These are phyloP conservation scores for Isoperla grammatica DNA, from an alignment of 2,888 invertebrate species.

Conservation along the genomic window DNA sequence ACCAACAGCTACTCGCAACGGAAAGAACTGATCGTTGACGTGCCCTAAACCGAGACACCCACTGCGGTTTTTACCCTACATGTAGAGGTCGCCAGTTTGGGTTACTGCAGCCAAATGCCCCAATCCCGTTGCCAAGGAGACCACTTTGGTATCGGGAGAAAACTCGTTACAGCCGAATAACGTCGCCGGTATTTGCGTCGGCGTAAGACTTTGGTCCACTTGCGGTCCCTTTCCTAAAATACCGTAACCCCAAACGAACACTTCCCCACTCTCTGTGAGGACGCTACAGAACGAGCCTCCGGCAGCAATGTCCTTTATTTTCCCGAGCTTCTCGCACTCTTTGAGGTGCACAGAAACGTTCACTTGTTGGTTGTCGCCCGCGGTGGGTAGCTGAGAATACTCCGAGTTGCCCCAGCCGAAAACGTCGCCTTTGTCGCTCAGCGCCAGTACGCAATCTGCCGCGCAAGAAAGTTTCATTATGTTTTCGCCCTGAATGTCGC, in stretches of 20 bases:
- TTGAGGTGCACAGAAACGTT: constrained; percentile 62
- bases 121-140: too few relatives aligned
- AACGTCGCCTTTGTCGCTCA: constrained; percentile 82
- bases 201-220: constrained; percentile 58
- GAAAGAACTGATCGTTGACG: constrained; percentile 78
- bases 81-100: constrained; percentile 72
- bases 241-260: constrained; percentile 93
- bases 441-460: constrained; percentile 83
- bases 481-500: constrained; percentile 76
- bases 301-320: constrained; percentile 71
- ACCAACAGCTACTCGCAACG: constrained; percentile 74
- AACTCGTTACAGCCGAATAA: constrained; percentile 85
- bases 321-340: constrained; percentile 62
- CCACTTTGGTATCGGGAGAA: constrained; percentile 50
- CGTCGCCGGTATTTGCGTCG: constrained; percentile 68
- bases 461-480: constrained; percentile 74
- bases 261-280: constrained; percentile 75
- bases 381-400: constrained; percentile 71
- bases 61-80: constrained; percentile 85
- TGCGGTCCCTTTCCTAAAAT: constrained; percentile 83
- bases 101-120: too few relatives aligned
- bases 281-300: constrained; percentile 84
- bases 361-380: constrained; percentile 59
- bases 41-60: constrained; percentile 81
- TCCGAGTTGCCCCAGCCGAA: constrained; percentile 98